A percentile compares a stretch with the other conserved stretches of the same genome.
Evolutionary conservation across 1,140 invertebrate species (phyloP).

Genomic region (Nasonia giraulti): DNA sequence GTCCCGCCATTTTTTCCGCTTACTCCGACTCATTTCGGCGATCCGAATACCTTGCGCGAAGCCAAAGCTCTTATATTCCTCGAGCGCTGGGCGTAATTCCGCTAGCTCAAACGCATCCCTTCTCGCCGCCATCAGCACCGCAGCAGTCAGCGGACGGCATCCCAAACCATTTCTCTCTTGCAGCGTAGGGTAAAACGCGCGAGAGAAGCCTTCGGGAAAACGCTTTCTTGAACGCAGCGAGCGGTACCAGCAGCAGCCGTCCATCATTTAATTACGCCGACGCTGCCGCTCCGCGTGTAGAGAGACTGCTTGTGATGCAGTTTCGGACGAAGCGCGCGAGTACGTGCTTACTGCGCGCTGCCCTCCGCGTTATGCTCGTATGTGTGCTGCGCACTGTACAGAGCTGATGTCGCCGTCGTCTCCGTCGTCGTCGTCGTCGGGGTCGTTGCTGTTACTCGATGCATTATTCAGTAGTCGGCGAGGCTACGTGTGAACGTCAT

Average conservation of each 20-base stretch:
- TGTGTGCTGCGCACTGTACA: background rate
- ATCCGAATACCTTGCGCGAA: background rate
- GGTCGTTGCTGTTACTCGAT: conserved; percentile 12
- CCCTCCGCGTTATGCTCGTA: background rate
- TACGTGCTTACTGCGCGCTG: conserved; percentile 27
- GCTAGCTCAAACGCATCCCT: background rate
- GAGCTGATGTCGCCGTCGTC: background rate
- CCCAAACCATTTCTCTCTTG: conserved; percentile 13
- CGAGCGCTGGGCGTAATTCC: background rate
- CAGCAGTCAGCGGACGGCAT: too few species aligned
- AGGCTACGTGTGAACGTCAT: conserved; percentile 34
- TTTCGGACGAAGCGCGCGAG: background rate
- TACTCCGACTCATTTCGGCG: too few species aligned
- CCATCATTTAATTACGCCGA: conserved; percentile 45
- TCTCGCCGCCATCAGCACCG: background rate
- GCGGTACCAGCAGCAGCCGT: background rate
- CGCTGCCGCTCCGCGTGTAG: background rate
- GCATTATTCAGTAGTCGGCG: conserved; percentile 53
- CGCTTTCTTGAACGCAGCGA: background rate
- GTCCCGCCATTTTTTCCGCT: background rate
- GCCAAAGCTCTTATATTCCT: background rate
- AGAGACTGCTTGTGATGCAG: conserved; percentile 24
- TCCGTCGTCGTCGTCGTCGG: background rate
- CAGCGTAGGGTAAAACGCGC: conserved; percentile 4
- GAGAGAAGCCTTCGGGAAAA: conserved; percentile 22